Evolutionary conservation across 2,888 invertebrate genomes (phyloP).

Genomic region (Xestia sexstrigata): DNA sequence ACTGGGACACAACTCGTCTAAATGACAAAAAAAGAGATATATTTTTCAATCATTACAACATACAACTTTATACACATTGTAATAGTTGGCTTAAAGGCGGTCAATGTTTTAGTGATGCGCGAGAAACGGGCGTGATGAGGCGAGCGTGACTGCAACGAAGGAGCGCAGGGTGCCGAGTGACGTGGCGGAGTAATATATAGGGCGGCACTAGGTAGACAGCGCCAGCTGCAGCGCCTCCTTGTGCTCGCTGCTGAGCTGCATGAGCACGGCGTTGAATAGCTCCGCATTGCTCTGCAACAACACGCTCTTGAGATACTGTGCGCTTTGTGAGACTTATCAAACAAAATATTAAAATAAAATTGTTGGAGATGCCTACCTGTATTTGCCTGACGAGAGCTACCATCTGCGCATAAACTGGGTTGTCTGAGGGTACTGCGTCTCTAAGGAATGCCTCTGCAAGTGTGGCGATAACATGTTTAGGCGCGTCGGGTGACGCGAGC

Average conservation of each 20-base stretch:
- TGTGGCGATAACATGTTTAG: constrained; percentile 96
- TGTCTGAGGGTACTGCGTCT: constrained; percentile 94
- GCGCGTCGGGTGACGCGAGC: constrained; percentile 96
- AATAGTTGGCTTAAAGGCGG: constrained; percentile 68
- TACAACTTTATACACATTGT: constrained; percentile 65
- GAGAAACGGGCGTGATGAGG: constrained; percentile 66
- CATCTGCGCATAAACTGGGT: constrained; percentile 95
- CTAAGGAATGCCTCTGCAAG: constrained; percentile 97
- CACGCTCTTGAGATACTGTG: neutral
- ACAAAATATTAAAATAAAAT: neutral
- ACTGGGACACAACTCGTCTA: constrained; percentile 66
- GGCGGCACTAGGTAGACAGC: constrained; percentile 85
- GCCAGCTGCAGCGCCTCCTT: constrained; percentile 96
- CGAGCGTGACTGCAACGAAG: constrained; percentile 72
- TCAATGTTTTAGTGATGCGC: constrained; percentile 64
- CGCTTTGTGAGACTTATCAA: neutral
- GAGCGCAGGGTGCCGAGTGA: constrained; percentile 63
- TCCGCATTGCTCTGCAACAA: constrained; percentile 93
- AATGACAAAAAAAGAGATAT: constrained; percentile 62
- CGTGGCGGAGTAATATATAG: constrained; percentile 54
- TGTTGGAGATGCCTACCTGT: constrained; percentile 90
- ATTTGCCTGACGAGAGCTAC: constrained; percentile 96
- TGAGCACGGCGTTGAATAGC: constrained; percentile 95
- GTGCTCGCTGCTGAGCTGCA: constrained; percentile 94
- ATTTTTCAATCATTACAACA: constrained; percentile 63